Evolutionary conservation across 2,888 invertebrate species (phyloP).

Genomic region (Polylopha cassiicola): DNA sequence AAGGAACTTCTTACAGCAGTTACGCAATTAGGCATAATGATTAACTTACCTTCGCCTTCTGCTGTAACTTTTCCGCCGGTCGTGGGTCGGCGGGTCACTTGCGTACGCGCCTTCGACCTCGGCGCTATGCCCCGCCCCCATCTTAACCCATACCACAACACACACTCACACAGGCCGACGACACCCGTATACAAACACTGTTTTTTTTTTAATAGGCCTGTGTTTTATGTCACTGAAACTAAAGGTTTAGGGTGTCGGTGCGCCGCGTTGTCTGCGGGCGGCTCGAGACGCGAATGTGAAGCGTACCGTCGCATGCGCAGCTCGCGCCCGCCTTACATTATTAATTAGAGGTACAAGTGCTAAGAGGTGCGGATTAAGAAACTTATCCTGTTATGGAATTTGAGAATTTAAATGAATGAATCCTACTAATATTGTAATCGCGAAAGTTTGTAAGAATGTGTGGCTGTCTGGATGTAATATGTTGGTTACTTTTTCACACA

Average conservation of each 20-base stretch:
- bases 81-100: slow-evolving; percentile 69
- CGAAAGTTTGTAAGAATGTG: too few relatives aligned
- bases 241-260: slow-evolving; percentile 45
- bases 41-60: slow-evolving; percentile 67
- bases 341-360: slow-evolving; percentile 55
- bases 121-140: slow-evolving; percentile 74
- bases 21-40: too few relatives aligned
- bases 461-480: too few relatives aligned
- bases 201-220: slow-evolving; percentile 15
- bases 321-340: slow-evolving; percentile 53
- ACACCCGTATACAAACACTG: slow-evolving; percentile 44
- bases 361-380: slow-evolving; percentile 31
- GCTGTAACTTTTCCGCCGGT: slow-evolving; percentile 55
- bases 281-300: slow-evolving; percentile 69
- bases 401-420: too few relatives aligned
- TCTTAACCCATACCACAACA: slow-evolving; percentile 69
- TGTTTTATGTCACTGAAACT: slow-evolving; percentile 9
- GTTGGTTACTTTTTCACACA: too few relatives aligned
- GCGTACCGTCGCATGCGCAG: slow-evolving; percentile 66
- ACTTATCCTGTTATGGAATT: too few relatives aligned
- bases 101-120: slow-evolving; percentile 69
- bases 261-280: slow-evolving; percentile 59
- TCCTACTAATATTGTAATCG: too few relatives aligned
- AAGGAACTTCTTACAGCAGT: too few relatives aligned
- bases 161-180: slow-evolving; percentile 61